Evolutionary conservation across 1,140 invertebrate genomes (phyloP), one percentile per base, ranked within the genome.

Genomic region (Acromyrmex charruanus): DNA sequence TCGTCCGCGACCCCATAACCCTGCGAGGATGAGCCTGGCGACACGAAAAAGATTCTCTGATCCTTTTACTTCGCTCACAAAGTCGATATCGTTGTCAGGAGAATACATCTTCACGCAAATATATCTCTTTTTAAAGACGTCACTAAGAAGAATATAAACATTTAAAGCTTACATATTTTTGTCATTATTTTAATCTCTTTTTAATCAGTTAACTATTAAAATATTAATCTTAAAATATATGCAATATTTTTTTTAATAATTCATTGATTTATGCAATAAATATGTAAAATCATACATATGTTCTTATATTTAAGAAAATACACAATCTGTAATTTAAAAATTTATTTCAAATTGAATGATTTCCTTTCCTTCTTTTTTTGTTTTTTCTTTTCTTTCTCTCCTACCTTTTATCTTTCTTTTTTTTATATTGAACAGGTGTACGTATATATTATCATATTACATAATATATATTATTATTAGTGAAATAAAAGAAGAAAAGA

Each of bases 11-110:
- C 61, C 61, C 49, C 49, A 66, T 85, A 85, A 85, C 51, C 28
- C 35, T 25, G 59, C 31, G 18, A 63, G 74, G 28, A 66, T 85
- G 74, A 85, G 49, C n/a, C 25, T 44, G 82, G 21, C 51, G 74
- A 79, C 75, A 79, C 49, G 61, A 66, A 85, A 77, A 66, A 66
- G 74, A 66, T 79, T 85, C 82, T 85, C 49, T 53, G 49, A 49
- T 44, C 35, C n/a, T 79, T 9, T 51, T 49, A 55, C n/a, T 53
- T 61, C 39, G 14, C 49, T 77, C 31, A 61, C 44, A 85, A 85
- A 85, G 61, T 79, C 49, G 44, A 85, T 63, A 77, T 85, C 59
- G 28, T 77, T n/a, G 49, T 51, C 58, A 82, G 14, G 55, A 59
- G 16, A 71, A 72, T 71, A 71, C 31, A n/a, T 7, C 16, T 9